These are phyloP conservation scores for Callinectes sapidus DNA, from an alignment of 2,888 invertebrate genomes.

Conservation along the genomic window DNA sequence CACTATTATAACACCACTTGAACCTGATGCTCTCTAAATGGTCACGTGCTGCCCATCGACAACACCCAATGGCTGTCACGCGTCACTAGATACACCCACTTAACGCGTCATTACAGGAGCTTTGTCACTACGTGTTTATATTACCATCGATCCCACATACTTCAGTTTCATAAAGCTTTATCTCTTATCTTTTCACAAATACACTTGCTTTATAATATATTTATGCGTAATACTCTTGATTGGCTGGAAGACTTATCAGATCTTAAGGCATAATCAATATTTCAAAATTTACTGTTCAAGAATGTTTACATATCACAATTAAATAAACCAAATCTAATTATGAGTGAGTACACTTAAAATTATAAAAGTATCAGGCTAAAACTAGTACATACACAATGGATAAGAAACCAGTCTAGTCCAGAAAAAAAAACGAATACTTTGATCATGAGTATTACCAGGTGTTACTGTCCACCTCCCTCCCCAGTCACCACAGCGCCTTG, in stretches of 20 bases:
- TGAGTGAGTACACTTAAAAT: no score
- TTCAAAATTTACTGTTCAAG: neutral
- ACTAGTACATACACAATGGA: no score
- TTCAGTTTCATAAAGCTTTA: neutral
- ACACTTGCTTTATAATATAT: neutral
- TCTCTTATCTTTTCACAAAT: neutral
- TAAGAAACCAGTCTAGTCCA: no score
- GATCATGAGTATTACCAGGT: neutral
- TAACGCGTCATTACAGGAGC: neutral
- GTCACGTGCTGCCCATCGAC: neutral
- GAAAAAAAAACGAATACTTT: no score
- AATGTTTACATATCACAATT: neutral
- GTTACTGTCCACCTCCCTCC: neutral
- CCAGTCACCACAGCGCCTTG: neutral
- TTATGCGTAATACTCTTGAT: neutral
- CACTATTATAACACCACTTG: neutral
- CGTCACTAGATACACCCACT: neutral
- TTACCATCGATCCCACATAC: neutral
- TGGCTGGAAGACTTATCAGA: neutral
- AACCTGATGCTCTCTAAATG: neutral
- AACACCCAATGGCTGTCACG: neutral
- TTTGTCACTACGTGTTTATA: neutral
- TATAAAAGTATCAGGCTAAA: no score
- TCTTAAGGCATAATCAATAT: neutral
- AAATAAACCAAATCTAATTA: neutral